phyloP scores from a whole-genome alignment of 2,888 invertebrate genomes.

The Atherix ibis region DNA sequence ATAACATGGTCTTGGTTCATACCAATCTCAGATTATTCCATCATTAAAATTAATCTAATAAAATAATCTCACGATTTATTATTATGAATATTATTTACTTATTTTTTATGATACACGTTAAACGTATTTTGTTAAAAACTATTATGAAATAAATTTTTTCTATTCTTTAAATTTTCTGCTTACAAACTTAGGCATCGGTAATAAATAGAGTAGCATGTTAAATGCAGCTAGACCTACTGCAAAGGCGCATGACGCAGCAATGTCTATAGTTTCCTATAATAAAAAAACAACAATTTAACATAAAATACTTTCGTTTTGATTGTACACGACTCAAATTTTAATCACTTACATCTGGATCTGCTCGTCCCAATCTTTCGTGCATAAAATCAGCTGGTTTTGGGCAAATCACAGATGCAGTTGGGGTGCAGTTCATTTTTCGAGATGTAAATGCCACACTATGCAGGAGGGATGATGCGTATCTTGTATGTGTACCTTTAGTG shows the following conservation, averaged over 20 bases:
- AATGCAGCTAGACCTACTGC: conserved; percentile 64
- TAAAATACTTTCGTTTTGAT: conserved; percentile 22
- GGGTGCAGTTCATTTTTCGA: conserved; percentile 37
- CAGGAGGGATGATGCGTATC: conserved; percentile 62
- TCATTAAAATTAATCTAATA: too few species aligned
- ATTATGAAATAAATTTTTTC: neutral
- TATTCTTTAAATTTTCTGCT: conserved; percentile 65
- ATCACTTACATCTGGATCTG: conserved; percentile 27
- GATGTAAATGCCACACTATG: conserved; percentile 51
- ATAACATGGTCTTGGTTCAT: conserved; percentile 73
- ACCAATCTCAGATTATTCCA: conserved; percentile 88
- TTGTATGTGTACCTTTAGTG: conserved; percentile 61
- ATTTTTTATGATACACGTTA: too few species aligned
- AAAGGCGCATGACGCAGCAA: conserved; percentile 69
- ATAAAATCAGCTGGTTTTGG: conserved; percentile 30
- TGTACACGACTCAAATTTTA: conserved; percentile 14
- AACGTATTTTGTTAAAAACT: too few species aligned
- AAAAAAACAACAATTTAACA: conserved; percentile 29
- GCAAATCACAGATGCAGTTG: conserved; percentile 28
- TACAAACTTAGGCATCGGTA: conserved; percentile 70
- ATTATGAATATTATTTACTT: too few species aligned
- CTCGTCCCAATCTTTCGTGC: conserved; percentile 27
- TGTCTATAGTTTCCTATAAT: conserved; percentile 54
- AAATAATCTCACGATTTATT: too few species aligned
- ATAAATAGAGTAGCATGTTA: conserved; percentile 69